A percentile compares a stretch with the other conserved stretches of the same genome.
Conservation (phyloP, 2,888 invertebrate genomes). For the Hofmannophila pseudospretella region DNA sequence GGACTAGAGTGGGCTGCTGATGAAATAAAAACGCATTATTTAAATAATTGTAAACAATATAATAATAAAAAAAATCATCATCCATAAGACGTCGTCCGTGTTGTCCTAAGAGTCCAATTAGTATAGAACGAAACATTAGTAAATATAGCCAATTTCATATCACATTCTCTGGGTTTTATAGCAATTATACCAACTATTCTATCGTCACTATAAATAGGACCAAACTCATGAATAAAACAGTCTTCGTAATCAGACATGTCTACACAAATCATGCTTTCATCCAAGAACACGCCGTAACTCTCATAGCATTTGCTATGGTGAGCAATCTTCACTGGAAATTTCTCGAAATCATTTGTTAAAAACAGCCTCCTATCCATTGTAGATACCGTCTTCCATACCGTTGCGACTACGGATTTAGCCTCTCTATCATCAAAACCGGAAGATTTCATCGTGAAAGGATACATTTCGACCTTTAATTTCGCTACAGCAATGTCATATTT, state of each 20-base stretch:
- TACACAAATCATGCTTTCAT: slow-evolving; percentile 47
- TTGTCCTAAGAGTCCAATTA: slow-evolving; percentile 29
- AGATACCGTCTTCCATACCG: slow-evolving; percentile 58
- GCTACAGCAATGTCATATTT: slow-evolving; percentile 59
- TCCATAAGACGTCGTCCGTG: slow-evolving; percentile 29
- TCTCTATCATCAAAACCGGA: slow-evolving; percentile 36
- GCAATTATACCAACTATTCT: slow-evolving; percentile 51
- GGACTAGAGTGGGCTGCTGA: no score
- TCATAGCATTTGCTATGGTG: slow-evolving; percentile 36
- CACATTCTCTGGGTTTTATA: slow-evolving; percentile 47
- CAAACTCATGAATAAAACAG: slow-evolving; percentile 61
- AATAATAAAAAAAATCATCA: slow-evolving; percentile 14
- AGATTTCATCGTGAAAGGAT: slow-evolving; percentile 32
- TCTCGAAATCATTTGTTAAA: slow-evolving; percentile 53
- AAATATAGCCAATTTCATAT: slow-evolving; percentile 30
- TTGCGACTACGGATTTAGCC: slow-evolving; percentile 15
- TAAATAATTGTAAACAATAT: neutral
- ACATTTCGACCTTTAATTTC: slow-evolving; percentile 39
- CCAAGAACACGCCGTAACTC: slow-evolving; percentile 38
- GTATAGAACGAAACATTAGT: slow-evolving; percentile 34
- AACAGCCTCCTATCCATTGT: slow-evolving; percentile 56
- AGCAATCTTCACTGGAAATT: slow-evolving; percentile 30
- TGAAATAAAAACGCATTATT: no score
- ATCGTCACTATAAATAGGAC: slow-evolving; percentile 46
- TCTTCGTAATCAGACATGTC: slow-evolving; percentile 48